A percentile compares a stretch with the other conserved stretches of the same genome.
These are phyloP conservation scores for Patella caerulea DNA, from an alignment of 2,888 invertebrate genomes.

Conservation along the genomic window DNA sequence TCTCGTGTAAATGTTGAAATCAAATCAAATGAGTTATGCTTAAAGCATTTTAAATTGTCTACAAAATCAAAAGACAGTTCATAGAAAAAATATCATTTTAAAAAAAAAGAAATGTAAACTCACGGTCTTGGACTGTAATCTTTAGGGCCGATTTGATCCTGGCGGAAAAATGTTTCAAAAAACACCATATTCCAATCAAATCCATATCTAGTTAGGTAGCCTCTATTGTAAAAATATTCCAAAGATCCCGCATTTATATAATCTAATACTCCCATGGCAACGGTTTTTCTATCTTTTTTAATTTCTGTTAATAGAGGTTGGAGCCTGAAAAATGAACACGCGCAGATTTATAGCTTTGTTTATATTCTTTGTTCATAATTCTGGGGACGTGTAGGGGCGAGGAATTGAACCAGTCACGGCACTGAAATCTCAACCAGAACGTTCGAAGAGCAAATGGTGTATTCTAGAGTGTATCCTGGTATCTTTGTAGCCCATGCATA, in stretches of 20 bases:
- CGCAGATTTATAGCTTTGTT: too few species aligned
- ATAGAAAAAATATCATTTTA: too few species aligned
- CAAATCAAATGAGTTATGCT: background rate
- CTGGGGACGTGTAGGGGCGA: too few species aligned
- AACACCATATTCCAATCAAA: slow-evolving; percentile 59
- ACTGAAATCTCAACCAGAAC: too few species aligned
- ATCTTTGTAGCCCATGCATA: too few species aligned
- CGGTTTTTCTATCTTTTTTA: slow-evolving; percentile 49
- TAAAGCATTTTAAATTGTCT: background rate
- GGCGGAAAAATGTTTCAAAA: slow-evolving; percentile 56
- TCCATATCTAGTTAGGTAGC: slow-evolving; percentile 52
- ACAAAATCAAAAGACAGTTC: too few species aligned
- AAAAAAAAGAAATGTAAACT: slow-evolving; percentile 13
- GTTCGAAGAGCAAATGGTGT: too few species aligned
- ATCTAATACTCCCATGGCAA: slow-evolving; percentile 61
- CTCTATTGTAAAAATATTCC: slow-evolving; percentile 42
- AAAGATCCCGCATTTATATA: slow-evolving; percentile 51
- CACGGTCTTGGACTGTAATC: slow-evolving; percentile 31
- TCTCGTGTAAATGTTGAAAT: background rate
- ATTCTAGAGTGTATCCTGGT: too few species aligned
- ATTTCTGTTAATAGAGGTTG: slow-evolving; percentile 58
- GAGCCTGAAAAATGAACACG: slow-evolving; percentile 43
- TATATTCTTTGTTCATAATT: too few species aligned
- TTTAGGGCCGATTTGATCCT: slow-evolving; percentile 34
- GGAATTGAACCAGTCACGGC: too few species aligned